Evolutionary conservation across 2,113 vertebrate genomes (phyloP).

Genomic region (Cynoglossus semilaevis): DNA sequence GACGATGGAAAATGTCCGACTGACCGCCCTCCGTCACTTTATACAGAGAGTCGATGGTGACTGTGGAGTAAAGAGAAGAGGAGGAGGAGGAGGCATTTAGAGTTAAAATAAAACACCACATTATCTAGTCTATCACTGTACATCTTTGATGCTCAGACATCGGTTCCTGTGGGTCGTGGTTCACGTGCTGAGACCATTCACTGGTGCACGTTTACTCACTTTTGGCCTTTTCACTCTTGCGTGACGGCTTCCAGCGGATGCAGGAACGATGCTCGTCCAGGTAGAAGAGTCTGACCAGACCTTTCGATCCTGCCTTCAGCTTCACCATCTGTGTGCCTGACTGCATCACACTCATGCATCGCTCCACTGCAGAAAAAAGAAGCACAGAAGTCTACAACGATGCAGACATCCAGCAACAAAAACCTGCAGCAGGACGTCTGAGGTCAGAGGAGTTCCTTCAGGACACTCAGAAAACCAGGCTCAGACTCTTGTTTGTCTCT

Average conservation of each 20-base stretch:
- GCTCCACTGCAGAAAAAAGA: slow-evolving; percentile 83
- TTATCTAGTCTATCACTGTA: too few species aligned
- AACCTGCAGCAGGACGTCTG: too few species aligned
- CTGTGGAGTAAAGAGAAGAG: slow-evolving; percentile 61
- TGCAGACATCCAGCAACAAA: not conserved
- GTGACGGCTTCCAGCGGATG: slow-evolving; percentile 94
- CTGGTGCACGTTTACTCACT: slow-evolving; percentile 76
- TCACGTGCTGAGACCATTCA: too few species aligned
- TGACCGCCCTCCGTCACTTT: slow-evolving; percentile 94
- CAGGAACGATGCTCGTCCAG: slow-evolving; percentile 96
- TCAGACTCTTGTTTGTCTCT: slow-evolving; percentile 18
- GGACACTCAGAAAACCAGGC: slow-evolving; percentile 44
- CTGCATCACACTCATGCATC: slow-evolving; percentile 99
- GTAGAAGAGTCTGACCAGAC: slow-evolving; percentile 94
- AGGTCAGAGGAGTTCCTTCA: slow-evolving; percentile 27
- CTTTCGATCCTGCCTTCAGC: slow-evolving; percentile 94
- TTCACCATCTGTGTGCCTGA: slow-evolving; percentile 99
- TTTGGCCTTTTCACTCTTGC: slow-evolving; percentile 97
- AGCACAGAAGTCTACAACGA: slow-evolving; percentile 24
- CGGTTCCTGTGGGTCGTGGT: too few species aligned
- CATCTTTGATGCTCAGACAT: too few species aligned
- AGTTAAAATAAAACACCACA: too few species aligned
- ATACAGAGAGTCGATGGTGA: slow-evolving; percentile 97
- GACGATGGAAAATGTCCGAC: slow-evolving; percentile 92
- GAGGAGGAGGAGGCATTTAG: slow-evolving; percentile 9